A percentile compares a stretch with the other conserved stretches of the same genome.
These are phyloP conservation scores for Tortricodes alternella DNA, from an alignment of 2,888 invertebrate genomes.

Conservation along the genomic window DNA sequence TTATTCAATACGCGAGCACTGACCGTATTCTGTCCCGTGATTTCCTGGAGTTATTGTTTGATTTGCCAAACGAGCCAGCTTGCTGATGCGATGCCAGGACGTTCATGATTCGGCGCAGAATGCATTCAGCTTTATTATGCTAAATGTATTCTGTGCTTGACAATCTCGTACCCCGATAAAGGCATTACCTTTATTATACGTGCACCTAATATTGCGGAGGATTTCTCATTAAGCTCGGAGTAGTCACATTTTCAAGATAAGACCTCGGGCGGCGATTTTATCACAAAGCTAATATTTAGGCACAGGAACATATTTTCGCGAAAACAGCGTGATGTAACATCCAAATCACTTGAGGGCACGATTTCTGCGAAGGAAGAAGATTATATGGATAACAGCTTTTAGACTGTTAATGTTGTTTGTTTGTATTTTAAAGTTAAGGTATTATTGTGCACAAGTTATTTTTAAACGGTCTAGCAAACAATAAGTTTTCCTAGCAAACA, in stretches of 20 bases:
- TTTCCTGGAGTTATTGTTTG: conserved; percentile 9
- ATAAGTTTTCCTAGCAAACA: conserved; percentile 2
- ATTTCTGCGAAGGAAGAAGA: conserved; percentile 1
- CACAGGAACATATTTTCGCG: conserved; percentile 51
- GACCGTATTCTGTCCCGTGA: conserved; percentile 26
- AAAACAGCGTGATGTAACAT: conserved; percentile 46
- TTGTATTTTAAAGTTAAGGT: background rate
- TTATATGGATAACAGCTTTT: background rate
- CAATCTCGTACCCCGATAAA: background rate
- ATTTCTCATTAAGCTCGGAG: background rate
- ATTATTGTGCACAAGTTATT: background rate
- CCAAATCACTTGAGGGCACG: conserved; percentile 36
- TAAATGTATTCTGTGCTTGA: background rate
- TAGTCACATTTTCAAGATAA: conserved; percentile 30
- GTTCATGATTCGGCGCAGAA: background rate
- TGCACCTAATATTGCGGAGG: background rate
- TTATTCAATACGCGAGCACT: conserved; percentile 43
- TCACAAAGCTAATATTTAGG: conserved; percentile 49
- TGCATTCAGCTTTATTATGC: background rate
- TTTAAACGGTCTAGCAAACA: background rate
- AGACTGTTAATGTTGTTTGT: background rate
- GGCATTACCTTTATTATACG: background rate
- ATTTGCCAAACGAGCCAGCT: conserved; percentile 7
- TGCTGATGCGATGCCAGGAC: conserved; percentile 1
- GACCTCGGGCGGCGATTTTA: conserved; percentile 55